Evolutionary conservation across 2,113 vertebrate genomes (phyloP).

Genomic region (Sinocyclocheilus maitianheensis): DNA sequence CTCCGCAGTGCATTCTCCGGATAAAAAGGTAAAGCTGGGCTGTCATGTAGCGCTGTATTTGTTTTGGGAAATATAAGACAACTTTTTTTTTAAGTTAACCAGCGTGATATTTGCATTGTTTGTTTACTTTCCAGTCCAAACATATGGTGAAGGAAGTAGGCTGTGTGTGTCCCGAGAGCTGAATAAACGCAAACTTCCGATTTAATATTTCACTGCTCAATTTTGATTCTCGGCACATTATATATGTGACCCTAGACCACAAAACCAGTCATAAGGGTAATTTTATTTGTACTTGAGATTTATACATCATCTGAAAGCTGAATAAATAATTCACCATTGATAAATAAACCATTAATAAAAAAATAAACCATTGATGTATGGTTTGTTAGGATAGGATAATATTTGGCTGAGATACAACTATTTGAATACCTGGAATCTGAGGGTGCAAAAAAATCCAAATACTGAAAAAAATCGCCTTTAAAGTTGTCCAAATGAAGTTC

Average conservation of each 20-base stretch:
- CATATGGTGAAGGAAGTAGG: neutral
- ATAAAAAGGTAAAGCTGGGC: constrained; percentile 85
- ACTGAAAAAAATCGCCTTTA: no score
- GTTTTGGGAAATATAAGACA: neutral
- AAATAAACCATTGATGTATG: no score
- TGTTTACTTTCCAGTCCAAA: neutral
- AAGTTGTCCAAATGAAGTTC: no score
- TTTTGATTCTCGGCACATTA: neutral
- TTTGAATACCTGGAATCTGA: no score
- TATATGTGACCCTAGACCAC: neutral
- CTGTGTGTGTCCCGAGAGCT: neutral
- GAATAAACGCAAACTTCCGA: neutral
- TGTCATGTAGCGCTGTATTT: neutral
- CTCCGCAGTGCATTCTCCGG: constrained; percentile 89
- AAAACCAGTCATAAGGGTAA: neutral
- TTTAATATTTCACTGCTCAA: neutral
- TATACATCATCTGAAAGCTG: neutral
- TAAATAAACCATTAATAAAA: no score
- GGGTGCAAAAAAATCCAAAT: no score
- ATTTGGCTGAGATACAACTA: no score
- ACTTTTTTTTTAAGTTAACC: neutral
- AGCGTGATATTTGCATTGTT: neutral
- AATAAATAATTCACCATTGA: neutral
- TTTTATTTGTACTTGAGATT: no score
- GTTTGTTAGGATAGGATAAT: no score